Evolutionary conservation across 1,140 invertebrate species (phyloP).

Genomic region (Drosophila repleta): DNA sequence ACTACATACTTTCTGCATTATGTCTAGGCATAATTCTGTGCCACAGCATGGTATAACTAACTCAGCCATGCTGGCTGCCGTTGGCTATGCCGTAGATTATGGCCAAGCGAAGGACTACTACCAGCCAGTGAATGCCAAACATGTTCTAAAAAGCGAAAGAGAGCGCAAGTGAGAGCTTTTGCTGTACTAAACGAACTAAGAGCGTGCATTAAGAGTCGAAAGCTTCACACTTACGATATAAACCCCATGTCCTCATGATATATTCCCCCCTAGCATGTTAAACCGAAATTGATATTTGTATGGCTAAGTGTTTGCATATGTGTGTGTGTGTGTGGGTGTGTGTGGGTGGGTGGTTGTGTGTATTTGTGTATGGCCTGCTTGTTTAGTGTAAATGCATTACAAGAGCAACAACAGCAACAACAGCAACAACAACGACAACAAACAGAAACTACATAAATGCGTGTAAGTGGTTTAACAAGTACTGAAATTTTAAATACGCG

Average conservation of each 20-base stretch:
- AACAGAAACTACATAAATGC: conserved; percentile 32
- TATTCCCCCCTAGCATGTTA: conserved; percentile 48
- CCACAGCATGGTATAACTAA: conserved; percentile 28
- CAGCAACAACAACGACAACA: conserved; percentile 37
- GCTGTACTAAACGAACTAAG: conserved; percentile 59
- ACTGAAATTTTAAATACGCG: conserved; percentile 67
- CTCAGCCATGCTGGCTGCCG: conserved; percentile 32
- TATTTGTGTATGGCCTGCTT: conserved; percentile 49
- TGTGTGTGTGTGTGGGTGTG: conserved; percentile 12
- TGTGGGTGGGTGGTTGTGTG: conserved; percentile 3
- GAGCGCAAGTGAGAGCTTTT: conserved; percentile 51
- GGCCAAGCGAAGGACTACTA: conserved; percentile 52
- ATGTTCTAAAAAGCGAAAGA: neutral
- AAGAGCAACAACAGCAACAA: conserved; percentile 24
- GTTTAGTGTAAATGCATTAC: conserved; percentile 65
- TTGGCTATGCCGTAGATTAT: conserved; percentile 26
- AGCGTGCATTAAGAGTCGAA: conserved; percentile 36
- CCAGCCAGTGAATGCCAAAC: conserved; percentile 23
- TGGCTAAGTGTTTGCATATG: conserved; percentile 41
- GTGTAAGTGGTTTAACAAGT: conserved; percentile 69
- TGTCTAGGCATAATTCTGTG: conserved; percentile 54
- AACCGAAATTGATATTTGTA: conserved; percentile 76
- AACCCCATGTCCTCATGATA: conserved; percentile 1
- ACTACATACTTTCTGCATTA: conserved; percentile 70
- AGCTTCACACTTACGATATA: conserved; percentile 56